Percentiles rank a stretch among this genome's conserved stretches.
phyloP scores from a whole-genome alignment of 1,140 invertebrate genomes.

The Brachionus plicatilis region DNA sequence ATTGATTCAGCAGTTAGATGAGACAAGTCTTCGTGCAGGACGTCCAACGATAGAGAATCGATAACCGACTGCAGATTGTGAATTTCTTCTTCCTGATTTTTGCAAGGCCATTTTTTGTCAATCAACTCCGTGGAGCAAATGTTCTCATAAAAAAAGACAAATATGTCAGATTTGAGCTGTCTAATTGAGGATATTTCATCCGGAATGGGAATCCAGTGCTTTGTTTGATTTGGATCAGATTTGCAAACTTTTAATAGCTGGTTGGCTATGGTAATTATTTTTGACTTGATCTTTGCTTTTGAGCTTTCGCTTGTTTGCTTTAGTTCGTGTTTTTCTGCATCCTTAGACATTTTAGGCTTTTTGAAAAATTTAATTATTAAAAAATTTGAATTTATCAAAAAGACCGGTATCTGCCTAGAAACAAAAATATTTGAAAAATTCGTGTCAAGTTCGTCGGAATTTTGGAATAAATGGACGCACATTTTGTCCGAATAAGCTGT shows the following conservation, averaged over 20 bases:
- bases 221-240: neutral
- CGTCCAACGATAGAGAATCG: conserved; percentile 49
- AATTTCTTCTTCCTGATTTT: conserved; percentile 49
- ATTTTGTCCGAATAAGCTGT: neutral
- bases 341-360: neutral
- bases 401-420: neutral
- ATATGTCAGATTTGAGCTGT: conserved; percentile 12
- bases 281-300: neutral
- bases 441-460: neutral
- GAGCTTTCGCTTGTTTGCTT: neutral
- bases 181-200: neutral
- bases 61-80: conserved; percentile 54
- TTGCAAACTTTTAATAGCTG: conserved; percentile 1
- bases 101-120: conserved; percentile 38
- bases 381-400: neutral
- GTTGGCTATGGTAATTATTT: neutral
- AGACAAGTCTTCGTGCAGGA: conserved; percentile 52
- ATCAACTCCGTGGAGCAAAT: conserved; percentile 27
- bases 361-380: neutral
- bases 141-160: conserved; percentile 20
- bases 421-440: neutral
- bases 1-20: conserved; percentile 51
- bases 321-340: neutral
- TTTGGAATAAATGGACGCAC: neutral
- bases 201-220: neutral